Evolutionary conservation across 2,888 invertebrate species (phyloP).

Genomic region (Lordiphosa fenestrarum): DNA sequence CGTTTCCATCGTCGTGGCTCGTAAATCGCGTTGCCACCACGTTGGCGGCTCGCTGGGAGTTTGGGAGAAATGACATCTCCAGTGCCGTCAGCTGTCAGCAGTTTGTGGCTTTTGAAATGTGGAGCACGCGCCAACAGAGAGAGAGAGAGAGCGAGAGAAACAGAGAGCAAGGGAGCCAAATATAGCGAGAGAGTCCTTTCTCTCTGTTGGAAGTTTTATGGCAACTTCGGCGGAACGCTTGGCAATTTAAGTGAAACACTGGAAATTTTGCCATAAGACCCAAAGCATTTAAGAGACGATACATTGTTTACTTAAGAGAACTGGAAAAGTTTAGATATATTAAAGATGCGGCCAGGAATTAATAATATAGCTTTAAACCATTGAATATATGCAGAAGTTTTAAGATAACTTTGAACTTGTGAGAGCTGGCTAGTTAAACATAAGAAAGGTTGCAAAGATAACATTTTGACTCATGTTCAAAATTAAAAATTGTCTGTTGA

Average conservation of each 20-base stretch:
- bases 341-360: no score
- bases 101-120: conserved; percentile 61
- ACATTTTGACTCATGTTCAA: no score
- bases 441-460: no score
- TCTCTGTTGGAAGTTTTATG: conserved; percentile 35
- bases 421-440: no score
- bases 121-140: conserved; percentile 34
- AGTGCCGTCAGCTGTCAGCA: conserved; percentile 65
- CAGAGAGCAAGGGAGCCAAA: conserved; percentile 9
- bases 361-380: no score
- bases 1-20: conserved; percentile 24
- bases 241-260: conserved; percentile 36
- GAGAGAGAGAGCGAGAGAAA: conserved; percentile 7
- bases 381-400: no score
- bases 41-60: conserved; percentile 22
- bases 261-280: conserved; percentile 13
- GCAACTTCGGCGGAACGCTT: conserved; percentile 36
- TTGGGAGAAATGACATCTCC: conserved; percentile 49
- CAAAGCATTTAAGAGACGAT: conserved; percentile 31
- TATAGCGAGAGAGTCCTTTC: conserved; percentile 6
- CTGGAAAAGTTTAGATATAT: not conserved
- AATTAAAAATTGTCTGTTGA: no score
- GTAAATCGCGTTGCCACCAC: conserved; percentile 39
- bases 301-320: conserved; percentile 47
- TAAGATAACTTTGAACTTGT: no score